Base-by-base conservation (phyloP, 2,797 vertebrate genomes). In the Artibeus jamaicensis region DNA sequence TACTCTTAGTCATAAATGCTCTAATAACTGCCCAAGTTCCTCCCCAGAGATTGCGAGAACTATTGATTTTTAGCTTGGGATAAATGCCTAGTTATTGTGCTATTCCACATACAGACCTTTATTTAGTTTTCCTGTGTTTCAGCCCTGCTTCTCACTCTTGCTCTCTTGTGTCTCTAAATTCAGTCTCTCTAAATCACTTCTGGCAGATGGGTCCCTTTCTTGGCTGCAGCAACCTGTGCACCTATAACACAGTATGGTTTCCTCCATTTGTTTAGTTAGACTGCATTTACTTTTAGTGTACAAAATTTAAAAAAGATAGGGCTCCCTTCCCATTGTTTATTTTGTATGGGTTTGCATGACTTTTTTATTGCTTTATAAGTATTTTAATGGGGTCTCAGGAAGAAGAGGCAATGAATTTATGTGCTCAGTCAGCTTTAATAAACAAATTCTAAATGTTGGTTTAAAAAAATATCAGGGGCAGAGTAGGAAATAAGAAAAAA, bases 151-250 rank as follows among this genome's bases (percentile, higher is more conserved):
- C 48, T 89, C 57, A 85, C 73, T 89, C 34, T 68, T 79, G 42
- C 19, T 70, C 39, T 92, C 65, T 83, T 65, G 32, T 78, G 59
- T 89, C 79, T 74, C 67, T 48, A 79, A 92, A 94, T 85, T 79
- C 46, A 62, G 46, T 67, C n/a, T 91, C 71, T 88, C 34, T 91
- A 59, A 55, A 77, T 50, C 55, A 53, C 16, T 74, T 68, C 15
- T 82, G 42, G 73, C 34, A 59, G 57, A 59, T 2, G 34, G 77
- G 3, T 11, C n/a, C 15, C 39, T 65, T 78, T 57, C 3, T 76
- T 53, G 77, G 34, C 74, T 71, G n/a, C 21, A 86, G 57, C 16
- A 50, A 39, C 48, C 7, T 22, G 32, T 55, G 46, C 0, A 59
- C n/a, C n/a, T 59, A 86, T 86, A 91, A 68, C 55, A 88, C 39